Evolutionary conservation across 2,797 vertebrate genomes (phyloP).

Genomic region (Acropternis orthonyx): DNA sequence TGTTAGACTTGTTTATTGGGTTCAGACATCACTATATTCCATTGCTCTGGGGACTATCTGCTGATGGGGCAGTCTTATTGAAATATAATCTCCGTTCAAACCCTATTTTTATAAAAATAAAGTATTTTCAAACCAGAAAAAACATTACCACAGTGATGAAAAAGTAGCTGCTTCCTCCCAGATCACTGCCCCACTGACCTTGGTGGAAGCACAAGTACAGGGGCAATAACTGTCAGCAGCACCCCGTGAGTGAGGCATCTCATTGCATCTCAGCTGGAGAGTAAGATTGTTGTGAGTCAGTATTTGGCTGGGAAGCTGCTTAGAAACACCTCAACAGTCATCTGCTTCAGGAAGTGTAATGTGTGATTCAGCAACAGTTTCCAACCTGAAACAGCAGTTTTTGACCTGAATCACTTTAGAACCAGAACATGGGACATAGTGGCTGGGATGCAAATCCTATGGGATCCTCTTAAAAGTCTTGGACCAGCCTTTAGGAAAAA

Average conservation of each 20-base stretch:
- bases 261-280: not conserved
- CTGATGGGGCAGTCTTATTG: not conserved
- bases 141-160: not conserved
- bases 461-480: not conserved
- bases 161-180: not conserved
- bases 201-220: fast-evolving
- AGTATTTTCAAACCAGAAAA: not conserved
- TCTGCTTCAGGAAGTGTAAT: not conserved
- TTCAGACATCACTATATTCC: not conserved
- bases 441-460: not conserved
- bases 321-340: not conserved
- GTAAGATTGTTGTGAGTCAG: not conserved
- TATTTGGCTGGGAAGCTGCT: not conserved
- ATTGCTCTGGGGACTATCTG: fast-evolving
- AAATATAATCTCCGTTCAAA: not conserved
- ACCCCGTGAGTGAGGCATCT: not conserved
- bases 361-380: not conserved
- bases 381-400: not conserved
- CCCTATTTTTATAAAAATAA: not conserved
- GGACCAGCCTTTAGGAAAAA: not conserved
- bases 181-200: fast-evolving
- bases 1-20: not conserved
- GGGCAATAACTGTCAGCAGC: not conserved
- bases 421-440: fast-evolving
- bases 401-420: not conserved